Evolutionary conservation across 2,797 vertebrate species (phyloP).

Genomic region (Halcyon leucocephala): DNA sequence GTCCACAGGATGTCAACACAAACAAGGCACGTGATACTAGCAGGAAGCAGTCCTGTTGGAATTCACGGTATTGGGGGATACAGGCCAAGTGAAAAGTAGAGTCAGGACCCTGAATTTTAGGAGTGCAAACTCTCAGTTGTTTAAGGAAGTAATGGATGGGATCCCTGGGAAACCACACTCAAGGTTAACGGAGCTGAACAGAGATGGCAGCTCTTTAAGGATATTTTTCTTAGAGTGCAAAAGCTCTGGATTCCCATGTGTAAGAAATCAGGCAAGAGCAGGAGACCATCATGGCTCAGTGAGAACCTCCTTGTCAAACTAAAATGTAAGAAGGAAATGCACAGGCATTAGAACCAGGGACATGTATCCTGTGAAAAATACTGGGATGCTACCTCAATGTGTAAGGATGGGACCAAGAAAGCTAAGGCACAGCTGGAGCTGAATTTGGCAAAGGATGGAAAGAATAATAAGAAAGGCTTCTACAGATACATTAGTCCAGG

Average conservation of each 20-base stretch:
- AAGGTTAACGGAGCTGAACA: not conserved
- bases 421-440: no score
- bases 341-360: no score
- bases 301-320: no score
- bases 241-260: not conserved
- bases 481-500: no score
- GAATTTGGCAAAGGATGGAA: no score
- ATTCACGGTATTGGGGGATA: not conserved
- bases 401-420: no score
- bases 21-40: not conserved
- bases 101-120: not conserved
- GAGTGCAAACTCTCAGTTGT: not conserved
- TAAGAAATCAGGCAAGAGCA: no score
- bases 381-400: no score
- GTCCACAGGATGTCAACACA: not conserved
- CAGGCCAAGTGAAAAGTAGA: not conserved
- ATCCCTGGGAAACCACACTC: not conserved
- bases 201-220: not conserved
- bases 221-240: not conserved
- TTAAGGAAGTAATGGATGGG: not conserved
- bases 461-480: no score
- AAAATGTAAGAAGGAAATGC: no score
- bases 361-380: no score
- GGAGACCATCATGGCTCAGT: no score
- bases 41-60: not conserved